Percentiles rank a stretch among this genome's conserved stretches.
phyloP scores from a whole-genome alignment of 2,113 vertebrate genomes.

The Butorides virescens region DNA sequence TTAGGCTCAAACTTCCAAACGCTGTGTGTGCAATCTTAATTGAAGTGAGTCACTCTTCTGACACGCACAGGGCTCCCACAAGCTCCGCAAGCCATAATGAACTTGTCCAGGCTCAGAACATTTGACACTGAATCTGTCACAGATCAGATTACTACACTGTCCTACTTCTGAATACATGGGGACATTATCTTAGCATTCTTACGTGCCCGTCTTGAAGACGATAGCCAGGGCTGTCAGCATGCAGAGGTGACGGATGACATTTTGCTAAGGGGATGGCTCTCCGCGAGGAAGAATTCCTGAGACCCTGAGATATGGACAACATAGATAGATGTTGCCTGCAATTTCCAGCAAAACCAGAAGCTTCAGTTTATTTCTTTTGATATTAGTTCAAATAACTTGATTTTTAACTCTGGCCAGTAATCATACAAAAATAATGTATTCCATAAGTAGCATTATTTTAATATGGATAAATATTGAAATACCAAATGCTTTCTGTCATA shows the following conservation, averaged over 20 bases:
- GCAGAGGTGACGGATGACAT: not conserved
- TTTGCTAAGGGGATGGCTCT: not conserved
- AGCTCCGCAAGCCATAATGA: not conserved
- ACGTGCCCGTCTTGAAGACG: conserved; percentile 20
- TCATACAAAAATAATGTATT: not conserved
- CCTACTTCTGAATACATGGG: conserved; percentile 46
- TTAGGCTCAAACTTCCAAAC: not conserved
- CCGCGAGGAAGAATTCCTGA: conserved; percentile 23
- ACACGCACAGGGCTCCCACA: not conserved
- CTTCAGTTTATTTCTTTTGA: not conserved
- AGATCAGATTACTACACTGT: conserved; percentile 45
- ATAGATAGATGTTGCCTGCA: not conserved
- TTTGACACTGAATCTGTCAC: conserved; percentile 44
- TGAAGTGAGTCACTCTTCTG: not conserved
- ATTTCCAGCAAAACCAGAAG: not conserved
- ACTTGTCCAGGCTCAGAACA: conserved; percentile 53
- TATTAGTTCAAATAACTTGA: not conserved
- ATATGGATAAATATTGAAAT: not conserved
- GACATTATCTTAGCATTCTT: conserved; percentile 52
- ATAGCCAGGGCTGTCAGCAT: conserved; percentile 43
- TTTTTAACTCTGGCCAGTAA: not conserved
- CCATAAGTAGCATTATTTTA: not conserved
- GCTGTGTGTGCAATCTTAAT: not conserved
- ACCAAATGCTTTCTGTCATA: not conserved
- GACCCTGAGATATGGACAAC: not conserved